Conservation (phyloP, 2,797 vertebrate genomes). For the Iguana delicatissima region DNA sequence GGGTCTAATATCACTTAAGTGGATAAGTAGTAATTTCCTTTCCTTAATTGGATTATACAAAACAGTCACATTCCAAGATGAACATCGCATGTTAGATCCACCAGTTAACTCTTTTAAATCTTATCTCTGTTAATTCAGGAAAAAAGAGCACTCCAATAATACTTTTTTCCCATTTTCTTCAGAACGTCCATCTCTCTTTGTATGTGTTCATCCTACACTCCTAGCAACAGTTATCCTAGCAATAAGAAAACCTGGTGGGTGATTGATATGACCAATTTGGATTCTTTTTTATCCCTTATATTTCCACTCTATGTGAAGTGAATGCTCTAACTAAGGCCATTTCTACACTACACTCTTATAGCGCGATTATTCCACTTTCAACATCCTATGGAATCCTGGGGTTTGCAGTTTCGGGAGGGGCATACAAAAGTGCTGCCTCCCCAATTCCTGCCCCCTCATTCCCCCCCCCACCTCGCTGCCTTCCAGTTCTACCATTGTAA, state of each 20-base stretch:
- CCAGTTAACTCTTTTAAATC: background rate
- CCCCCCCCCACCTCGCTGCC: too few species aligned
- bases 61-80: background rate
- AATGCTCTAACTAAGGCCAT: background rate
- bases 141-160: slow-evolving; percentile 9
- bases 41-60: slow-evolving; percentile 58
- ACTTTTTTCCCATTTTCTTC: background rate
- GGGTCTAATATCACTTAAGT: slow-evolving; percentile 41
- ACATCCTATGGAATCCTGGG: too few species aligned
- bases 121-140: slow-evolving; percentile 31
- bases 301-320: background rate
- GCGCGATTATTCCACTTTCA: too few species aligned
- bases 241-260: background rate
- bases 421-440: too few species aligned
- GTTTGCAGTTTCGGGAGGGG: too few species aligned
- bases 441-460: too few species aligned
- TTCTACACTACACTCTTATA: too few species aligned
- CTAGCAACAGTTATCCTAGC: background rate
- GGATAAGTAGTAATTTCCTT: slow-evolving; percentile 53
- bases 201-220: background rate
- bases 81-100: slow-evolving; percentile 29
- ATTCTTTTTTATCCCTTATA: background rate
- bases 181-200: background rate
- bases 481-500: too few species aligned
- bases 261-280: background rate